Evolutionary conservation across 2,113 vertebrate genomes (phyloP), one percentile per base, ranked within the genome.

Genomic region (Percina caprodes): DNA sequence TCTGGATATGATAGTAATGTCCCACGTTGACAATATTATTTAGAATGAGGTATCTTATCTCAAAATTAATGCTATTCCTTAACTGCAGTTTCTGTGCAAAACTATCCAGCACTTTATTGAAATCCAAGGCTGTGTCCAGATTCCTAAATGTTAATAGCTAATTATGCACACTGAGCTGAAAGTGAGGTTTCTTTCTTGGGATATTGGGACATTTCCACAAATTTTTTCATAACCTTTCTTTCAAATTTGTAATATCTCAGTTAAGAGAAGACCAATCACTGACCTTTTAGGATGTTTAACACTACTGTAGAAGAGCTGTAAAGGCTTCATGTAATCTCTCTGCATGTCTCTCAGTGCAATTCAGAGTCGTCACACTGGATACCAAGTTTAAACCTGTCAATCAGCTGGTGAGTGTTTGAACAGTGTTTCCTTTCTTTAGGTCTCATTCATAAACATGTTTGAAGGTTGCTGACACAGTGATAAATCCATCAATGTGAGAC

Each of bases 361-460:
- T 94, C 74, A 82, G 93, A 82, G 86, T 93, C 3, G 5, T 94
- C 4, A 73, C 89, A 4, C 23, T 94, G 39, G 88, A 92, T 77
- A 59, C 68, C 4, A 78, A 62, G 13, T 26, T 93, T 1, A 81
- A 74, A 78, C 86, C 89, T 23, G 24, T 45, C 33, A 49, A 15
- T 45, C 23, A 18, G 11, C 4, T 78, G 84, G 92, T 92, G 67
- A 94, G 85, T 83, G 56, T 69, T 42, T 42, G 5, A 26, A 60
- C 56, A 39, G 13, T 45, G 3, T 26, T n/a, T n/a, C n/a, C n/a
- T 6, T 62, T 13, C 16, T 30, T 66, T 15, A 56, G 18, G 15
- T 55, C 14, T 13, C n/a, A n/a, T 14, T 68, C 6, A 48, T 23
- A 15, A 18, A 48, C 39, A n/a, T 10, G 12, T n/a, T 56, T 56